phyloP scores from a whole-genome alignment of 2,888 invertebrate species.

The Drosophila putrida region DNA sequence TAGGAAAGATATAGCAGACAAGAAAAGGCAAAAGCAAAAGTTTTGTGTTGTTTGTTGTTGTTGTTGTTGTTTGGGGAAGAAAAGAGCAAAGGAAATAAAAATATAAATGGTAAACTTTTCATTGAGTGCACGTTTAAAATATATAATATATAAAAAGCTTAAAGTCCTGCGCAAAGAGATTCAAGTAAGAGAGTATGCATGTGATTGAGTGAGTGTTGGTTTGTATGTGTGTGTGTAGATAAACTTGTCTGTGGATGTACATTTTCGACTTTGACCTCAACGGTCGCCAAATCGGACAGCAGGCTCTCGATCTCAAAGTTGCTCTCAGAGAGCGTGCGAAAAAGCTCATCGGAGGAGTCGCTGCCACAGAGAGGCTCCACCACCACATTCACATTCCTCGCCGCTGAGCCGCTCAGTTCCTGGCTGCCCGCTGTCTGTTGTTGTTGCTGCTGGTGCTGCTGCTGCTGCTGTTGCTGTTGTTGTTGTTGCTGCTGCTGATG shows the following conservation, averaged over 20 bases:
- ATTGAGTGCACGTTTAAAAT: slow-evolving; percentile 5
- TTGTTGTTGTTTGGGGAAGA: slow-evolving; percentile 82
- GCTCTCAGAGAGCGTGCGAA: slow-evolving; percentile 93
- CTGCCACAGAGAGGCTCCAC: slow-evolving; percentile 86
- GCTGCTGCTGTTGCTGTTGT: slow-evolving; percentile 19
- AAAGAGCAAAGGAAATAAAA: slow-evolving; percentile 54
- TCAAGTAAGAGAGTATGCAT: slow-evolving; percentile 2
- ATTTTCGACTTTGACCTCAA: slow-evolving; percentile 89
- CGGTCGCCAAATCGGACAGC: slow-evolving; percentile 91
- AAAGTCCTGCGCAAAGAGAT: slow-evolving; percentile 38
- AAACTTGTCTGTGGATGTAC: slow-evolving; percentile 59
- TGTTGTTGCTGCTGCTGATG: slow-evolving; percentile 31
- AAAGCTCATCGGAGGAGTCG: slow-evolving; percentile 91
- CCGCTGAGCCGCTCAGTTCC: slow-evolving; percentile 65
- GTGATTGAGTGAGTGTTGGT: slow-evolving; percentile 1
- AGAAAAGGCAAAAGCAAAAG: slow-evolving; percentile 43
- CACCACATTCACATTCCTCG: slow-evolving; percentile 79
- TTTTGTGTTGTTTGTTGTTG: slow-evolving; percentile 51
- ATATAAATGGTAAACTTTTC: slow-evolving; percentile 65
- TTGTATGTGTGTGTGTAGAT: slow-evolving; percentile 11
- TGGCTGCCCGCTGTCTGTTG: slow-evolving; percentile 39
- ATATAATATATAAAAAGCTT: background rate
- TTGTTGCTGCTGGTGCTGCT: slow-evolving; percentile 29
- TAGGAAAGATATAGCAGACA: slow-evolving; percentile 76
- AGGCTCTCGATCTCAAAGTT: slow-evolving; percentile 95